Conservation (phyloP, 1,140 invertebrate genomes). For the Bombus soroeensis region DNA sequence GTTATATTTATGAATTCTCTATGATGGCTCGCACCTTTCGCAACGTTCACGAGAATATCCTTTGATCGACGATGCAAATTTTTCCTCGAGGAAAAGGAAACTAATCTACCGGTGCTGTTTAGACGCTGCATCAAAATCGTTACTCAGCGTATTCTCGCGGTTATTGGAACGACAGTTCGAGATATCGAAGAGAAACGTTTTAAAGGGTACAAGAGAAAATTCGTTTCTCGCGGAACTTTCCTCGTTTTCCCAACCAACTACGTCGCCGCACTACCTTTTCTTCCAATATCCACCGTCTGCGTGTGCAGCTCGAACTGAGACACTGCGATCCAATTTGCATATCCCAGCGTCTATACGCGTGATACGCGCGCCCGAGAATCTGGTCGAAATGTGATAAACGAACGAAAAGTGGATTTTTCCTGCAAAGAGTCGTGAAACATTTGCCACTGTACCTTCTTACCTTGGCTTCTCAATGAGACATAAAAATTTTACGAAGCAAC, state of each 20-base stretch:
- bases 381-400: constrained; percentile 13
- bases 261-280: not conserved
- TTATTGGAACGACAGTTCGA: not conserved
- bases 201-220: constrained; percentile 25
- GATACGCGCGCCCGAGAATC: constrained; percentile 20
- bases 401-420: not conserved
- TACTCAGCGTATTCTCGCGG: not conserved
- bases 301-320: not conserved
- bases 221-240: constrained; percentile 15
- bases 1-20: constrained; percentile 33
- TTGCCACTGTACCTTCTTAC: not conserved
- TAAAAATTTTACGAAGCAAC: not conserved
- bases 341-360: not conserved
- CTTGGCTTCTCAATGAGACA: not conserved
- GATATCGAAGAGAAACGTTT: constrained; percentile 25
- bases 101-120: too few relatives aligned
- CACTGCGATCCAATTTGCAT: constrained; percentile 48
- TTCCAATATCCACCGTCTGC: constrained; percentile 26
- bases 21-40: not conserved
- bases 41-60: too few relatives aligned
- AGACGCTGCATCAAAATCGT: not conserved
- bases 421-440: not conserved
- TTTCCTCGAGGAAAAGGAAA: not conserved
- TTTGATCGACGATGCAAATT: constrained; percentile 22
- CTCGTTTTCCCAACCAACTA: constrained; percentile 17